These are phyloP conservation scores for Belonocnema kinseyi DNA, from an alignment of 1,140 invertebrate species.

Conservation along the genomic window DNA sequence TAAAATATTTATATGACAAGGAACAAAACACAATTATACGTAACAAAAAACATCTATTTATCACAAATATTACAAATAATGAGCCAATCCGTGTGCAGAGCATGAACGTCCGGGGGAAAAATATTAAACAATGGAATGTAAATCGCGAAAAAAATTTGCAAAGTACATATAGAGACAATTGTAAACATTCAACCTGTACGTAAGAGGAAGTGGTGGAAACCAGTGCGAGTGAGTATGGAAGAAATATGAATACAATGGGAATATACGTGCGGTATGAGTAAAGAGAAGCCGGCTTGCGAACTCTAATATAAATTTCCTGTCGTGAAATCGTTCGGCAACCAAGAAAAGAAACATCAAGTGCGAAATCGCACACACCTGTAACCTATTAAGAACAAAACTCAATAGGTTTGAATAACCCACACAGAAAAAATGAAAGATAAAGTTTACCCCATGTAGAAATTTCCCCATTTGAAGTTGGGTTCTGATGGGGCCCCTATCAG, in stretches of 20 bases:
- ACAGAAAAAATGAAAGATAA: too few relatives aligned
- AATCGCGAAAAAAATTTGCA: conserved; percentile 19
- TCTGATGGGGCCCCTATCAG: too few relatives aligned
- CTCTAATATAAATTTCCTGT: conserved; percentile 28
- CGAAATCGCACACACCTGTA: neutral
- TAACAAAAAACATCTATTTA: neutral
- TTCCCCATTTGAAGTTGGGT: too few relatives aligned
- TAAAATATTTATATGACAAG: too few relatives aligned
- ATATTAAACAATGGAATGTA: conserved; percentile 22
- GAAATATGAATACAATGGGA: conserved; percentile 30
- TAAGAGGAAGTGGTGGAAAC: conserved; percentile 28
- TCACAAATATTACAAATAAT: neutral
- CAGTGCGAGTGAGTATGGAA: neutral
- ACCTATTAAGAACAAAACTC: neutral
- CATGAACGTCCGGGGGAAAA: neutral
- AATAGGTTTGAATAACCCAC: too few relatives aligned
- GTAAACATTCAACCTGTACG: conserved; percentile 28
- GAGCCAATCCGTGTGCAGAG: neutral
- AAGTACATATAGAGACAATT: conserved; percentile 25
- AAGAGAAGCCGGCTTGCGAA: neutral
- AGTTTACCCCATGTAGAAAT: too few relatives aligned
- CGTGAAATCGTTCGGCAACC: neutral
- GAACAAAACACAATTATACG: too few relatives aligned
- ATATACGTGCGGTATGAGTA: conserved; percentile 17
- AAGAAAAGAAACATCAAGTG: conserved; percentile 11